Conservation (phyloP, 2,888 invertebrate genomes). For the Tinea pellionella region DNA sequence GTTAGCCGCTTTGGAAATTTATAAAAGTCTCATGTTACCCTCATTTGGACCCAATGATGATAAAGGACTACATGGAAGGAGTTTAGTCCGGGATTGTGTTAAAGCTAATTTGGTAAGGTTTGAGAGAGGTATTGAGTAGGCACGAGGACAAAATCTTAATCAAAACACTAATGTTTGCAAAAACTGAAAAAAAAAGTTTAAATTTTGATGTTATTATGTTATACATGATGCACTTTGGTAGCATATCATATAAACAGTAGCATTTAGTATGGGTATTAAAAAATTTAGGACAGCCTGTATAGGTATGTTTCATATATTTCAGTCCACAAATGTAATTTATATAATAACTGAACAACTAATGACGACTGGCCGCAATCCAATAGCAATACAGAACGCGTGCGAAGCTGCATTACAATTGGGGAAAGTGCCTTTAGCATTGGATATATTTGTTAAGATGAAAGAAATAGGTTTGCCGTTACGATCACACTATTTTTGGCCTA, state of each 20-base stretch:
- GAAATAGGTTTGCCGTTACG: conserved; percentile 48
- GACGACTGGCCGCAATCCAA: conserved; percentile 53
- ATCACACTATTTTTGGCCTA: conserved; percentile 77
- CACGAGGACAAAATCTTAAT: not conserved
- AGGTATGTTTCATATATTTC: too few species aligned
- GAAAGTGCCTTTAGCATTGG: conserved; percentile 50
- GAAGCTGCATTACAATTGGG: conserved; percentile 63
- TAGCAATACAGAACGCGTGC: conserved; percentile 59
- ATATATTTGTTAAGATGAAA: conserved; percentile 54
- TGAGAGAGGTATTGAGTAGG: conserved; percentile 17
- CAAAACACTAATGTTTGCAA: too few species aligned
- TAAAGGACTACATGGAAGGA: conserved; percentile 63
- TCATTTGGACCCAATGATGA: conserved; percentile 62
- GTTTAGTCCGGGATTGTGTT: conserved; percentile 70
- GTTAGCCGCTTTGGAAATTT: conserved; percentile 59
- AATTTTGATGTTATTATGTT: too few species aligned
- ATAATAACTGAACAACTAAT: conserved; percentile 54
- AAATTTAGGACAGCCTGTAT: too few species aligned
- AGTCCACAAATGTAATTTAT: conserved; percentile 55
- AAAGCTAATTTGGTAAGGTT: conserved; percentile 54
- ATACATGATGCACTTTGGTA: too few species aligned
- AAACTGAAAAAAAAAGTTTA: too few species aligned
- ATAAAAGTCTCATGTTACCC: conserved; percentile 53
- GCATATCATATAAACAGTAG: too few species aligned
- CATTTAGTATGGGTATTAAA: too few species aligned